phyloP scores from a whole-genome alignment of 2,888 invertebrate genomes.

The Bibio marci region DNA sequence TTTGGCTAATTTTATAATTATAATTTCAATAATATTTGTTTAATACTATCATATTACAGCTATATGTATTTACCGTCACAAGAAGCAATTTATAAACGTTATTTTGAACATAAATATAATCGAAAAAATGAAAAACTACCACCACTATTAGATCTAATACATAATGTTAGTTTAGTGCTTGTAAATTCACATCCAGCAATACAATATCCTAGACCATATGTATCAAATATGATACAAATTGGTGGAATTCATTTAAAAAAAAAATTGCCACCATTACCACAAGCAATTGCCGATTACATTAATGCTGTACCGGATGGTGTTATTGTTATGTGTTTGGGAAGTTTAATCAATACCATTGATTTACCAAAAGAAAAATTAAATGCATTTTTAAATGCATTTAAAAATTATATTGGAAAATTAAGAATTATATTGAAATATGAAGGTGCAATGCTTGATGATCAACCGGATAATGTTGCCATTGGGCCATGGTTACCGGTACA shows the following conservation, averaged over 20 bases:
- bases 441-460: constrained; percentile 19
- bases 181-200: constrained; percentile 26
- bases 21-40: not conserved
- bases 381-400: constrained; percentile 18
- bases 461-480: constrained; percentile 26
- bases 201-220: constrained; percentile 24
- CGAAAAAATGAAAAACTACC: constrained; percentile 14
- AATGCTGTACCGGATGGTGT: constrained; percentile 25
- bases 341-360: constrained; percentile 21
- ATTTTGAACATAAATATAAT: constrained; percentile 15
- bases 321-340: constrained; percentile 31
- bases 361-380: constrained; percentile 24
- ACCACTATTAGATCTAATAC: constrained; percentile 23
- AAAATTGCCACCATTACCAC: not conserved
- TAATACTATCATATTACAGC: constrained; percentile 13
- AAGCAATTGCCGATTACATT: constrained; percentile 22
- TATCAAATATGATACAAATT: constrained; percentile 25
- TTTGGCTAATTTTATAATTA: not conserved
- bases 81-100: constrained; percentile 23
- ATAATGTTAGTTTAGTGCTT: constrained; percentile 24
- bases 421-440: constrained; percentile 36
- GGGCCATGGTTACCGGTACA: constrained; percentile 27
- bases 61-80: constrained; percentile 27
- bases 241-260: constrained; percentile 21
- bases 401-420: constrained; percentile 11